Base-by-base conservation (phyloP, 92 coral and sea anemone species). In the Bergia puertoricense region DNA sequence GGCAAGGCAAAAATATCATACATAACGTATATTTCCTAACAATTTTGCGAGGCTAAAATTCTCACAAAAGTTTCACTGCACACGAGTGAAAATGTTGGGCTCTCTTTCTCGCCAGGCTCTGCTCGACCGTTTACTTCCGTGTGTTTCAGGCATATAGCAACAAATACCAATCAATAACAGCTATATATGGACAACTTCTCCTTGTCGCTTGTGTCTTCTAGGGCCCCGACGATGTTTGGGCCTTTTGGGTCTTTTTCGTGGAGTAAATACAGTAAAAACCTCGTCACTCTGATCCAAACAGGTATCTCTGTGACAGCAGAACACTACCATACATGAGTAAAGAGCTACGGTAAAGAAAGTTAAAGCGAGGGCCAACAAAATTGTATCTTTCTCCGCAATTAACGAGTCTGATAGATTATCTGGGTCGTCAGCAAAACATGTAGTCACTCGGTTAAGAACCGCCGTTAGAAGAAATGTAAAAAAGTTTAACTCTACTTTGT, bases 241-340 rank as follows among this genome's bases (percentile, higher is more conserved):
- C 4, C 45, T 71, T 72, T 18, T 71, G 14, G 16, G 36, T 84
- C 38, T 71, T 42, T 22, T 42, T 54, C 72, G 15, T 46, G 36
- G 4, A 5, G 65, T 62, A 43, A 76, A 36, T 42, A 15, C 62
- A 9, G 46, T 18, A 39, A 42, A 23, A 2, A 0, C 78, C 13
- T 16, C 45, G 22, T 16, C 45, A 23, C 41, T 72, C 39, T 84
- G 42, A 23, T 68, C 79, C 36, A 84, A 84, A 69, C 78, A 84
- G 79, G 45, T 84, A 37, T 84, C 87, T 74, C 8, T 76, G 7
- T 84, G 75, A 37, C 87, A 84, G 4, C 87, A 84, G 22, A 71
- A 73, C 6, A 72, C 30, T 30, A 48, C 43, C 30, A 68, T 66
- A 72, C 87, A 84, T 8, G 66, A 30, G 68, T 84, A 84, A n/a